Base-by-base conservation (phyloP, 2,113 vertebrate genomes). In the Hypocryptadius cinnamomeus region DNA sequence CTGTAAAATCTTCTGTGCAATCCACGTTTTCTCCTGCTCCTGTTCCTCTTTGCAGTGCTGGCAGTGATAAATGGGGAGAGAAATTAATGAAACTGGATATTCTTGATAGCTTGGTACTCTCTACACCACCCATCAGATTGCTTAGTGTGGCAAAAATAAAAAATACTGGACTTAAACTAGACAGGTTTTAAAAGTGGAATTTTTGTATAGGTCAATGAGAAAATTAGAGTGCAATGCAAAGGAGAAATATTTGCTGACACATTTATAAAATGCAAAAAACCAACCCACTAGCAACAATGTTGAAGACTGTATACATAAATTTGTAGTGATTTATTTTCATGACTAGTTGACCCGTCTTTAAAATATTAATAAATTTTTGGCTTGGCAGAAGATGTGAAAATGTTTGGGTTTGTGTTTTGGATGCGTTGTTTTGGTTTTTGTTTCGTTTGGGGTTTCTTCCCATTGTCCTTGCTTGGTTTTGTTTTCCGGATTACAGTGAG, bases 401-500 rank as follows among this genome's bases (percentile, higher is more conserved):
- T 22, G 42, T 72, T 59, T 59, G 30, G 4, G 9, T 3, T 44
- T 51, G 50, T 82, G 22, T 37, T 66, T 45, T 28, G 48, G 12
- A 3, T 70, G 4, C 0, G 1, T 25, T 15, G 15, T 14, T 78
- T 44, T 66, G 21, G 30, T 2, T 8, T 51, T 53, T 25, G 2
- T 8, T 27, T 25, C 39, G 6, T 57, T 76, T 24, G 21, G 35
- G 4, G 17, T 48, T 85, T 85, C 50, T 13, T 0, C 13, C 28
- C 8, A 6, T 39, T 28, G 2, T 13, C 35, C 47, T 33, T 57
- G 27, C 51, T 65, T n/a, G 10, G 4, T 28, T 22, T 40, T 68
- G 35, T 7, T 73, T 47, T 39, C 31, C 27, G 54, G 57, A 56
- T 65, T 8, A 22, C 13, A 63, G 5, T 11, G n/a, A 79, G 9